Evolutionary conservation across 64 coral and sea anemone species (phyloP).

Genomic region (Exaiptasia diaphana): DNA sequence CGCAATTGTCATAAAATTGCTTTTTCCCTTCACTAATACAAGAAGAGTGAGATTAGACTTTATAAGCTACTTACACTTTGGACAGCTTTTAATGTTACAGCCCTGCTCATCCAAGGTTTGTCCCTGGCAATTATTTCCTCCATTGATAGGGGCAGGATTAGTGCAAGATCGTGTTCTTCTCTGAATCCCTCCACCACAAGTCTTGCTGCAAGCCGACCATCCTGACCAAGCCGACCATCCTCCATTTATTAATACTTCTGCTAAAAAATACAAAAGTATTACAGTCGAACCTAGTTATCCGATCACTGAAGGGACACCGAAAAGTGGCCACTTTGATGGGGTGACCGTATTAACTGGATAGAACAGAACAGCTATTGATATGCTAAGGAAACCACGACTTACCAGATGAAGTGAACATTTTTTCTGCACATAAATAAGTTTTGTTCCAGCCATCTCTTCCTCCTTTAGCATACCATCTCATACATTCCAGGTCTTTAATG

Average conservation of each 20-base stretch:
- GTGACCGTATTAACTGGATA: no score
- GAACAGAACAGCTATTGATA: neutral
- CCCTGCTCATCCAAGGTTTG: neutral
- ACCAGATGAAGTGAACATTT: neutral
- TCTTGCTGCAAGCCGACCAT: slow-evolving; percentile 54
- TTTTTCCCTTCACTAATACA: no score
- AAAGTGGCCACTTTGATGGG: no score
- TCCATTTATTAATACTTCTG: no score
- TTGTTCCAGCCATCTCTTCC: slow-evolving; percentile 76
- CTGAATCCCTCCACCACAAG: slow-evolving; percentile 32
- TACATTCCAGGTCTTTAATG: slow-evolving; percentile 53
- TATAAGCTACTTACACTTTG: slow-evolving; percentile 3
- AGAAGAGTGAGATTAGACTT: no score
- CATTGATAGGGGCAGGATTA: slow-evolving; percentile 23
- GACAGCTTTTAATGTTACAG: slow-evolving; percentile 43
- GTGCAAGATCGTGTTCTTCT: slow-evolving; percentile 24
- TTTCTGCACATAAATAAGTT: slow-evolving; percentile 67
- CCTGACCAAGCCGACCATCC: slow-evolving; percentile 47
- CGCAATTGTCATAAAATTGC: no score
- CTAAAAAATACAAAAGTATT: neutral
- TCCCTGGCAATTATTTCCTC: slow-evolving; percentile 32
- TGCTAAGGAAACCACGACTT: no score
- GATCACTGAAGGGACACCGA: no score
- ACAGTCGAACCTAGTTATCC: neutral
- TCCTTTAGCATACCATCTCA: slow-evolving; percentile 71